Base-by-base conservation (phyloP, 2,113 vertebrate genomes). In the Hyaena hyaena region DNA sequence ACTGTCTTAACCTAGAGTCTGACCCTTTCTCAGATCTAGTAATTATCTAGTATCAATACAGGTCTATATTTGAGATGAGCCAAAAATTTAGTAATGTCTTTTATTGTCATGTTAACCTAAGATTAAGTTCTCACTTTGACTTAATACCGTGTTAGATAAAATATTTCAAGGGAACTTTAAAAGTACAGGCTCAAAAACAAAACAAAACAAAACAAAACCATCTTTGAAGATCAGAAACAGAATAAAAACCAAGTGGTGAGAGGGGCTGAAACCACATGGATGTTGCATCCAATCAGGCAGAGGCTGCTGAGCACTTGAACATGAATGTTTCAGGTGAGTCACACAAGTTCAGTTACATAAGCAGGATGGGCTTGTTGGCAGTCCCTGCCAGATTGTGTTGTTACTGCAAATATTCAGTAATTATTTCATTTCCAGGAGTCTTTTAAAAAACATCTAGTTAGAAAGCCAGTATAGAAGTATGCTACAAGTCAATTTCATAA, bases 1-100 rank as follows among this genome's bases (percentile, higher is more conserved):
- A 17, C 15, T 6, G 24, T 17, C 23, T 53, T 65, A 0, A 87
- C 66, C 21, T 55, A 28, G 17, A 66, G 45, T n/a, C 45, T 39
- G 66, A 55, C 39, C 35, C 21, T n/a, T 87, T 43, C 16, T 35
- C 74, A n/a, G 74, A 81, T 73, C 50, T n/a, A n/a, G 28, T 87
- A n/a, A 58, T 66, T 88, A 81, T 53, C 61, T 79, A 35, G 39
- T 3, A 39, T 39, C 39, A 39, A 45, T 43, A 33, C 24, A 86
- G 88, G 35, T 65, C 90, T 58, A 28, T 74, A 82, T n/a, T 88
- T 82, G n/a, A 82, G 45, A 74, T 66, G 48, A 66, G 63, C 43
- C n/a, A 15, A 86, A 14, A 31, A 26, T 35, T 17, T 23, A 10
- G 65, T 26, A 53, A 71, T 24, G 26, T 65, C 14, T 61, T 33